Evolutionary conservation across 2,888 invertebrate genomes (phyloP).

Genomic region (Drosophila macrospina): DNA sequence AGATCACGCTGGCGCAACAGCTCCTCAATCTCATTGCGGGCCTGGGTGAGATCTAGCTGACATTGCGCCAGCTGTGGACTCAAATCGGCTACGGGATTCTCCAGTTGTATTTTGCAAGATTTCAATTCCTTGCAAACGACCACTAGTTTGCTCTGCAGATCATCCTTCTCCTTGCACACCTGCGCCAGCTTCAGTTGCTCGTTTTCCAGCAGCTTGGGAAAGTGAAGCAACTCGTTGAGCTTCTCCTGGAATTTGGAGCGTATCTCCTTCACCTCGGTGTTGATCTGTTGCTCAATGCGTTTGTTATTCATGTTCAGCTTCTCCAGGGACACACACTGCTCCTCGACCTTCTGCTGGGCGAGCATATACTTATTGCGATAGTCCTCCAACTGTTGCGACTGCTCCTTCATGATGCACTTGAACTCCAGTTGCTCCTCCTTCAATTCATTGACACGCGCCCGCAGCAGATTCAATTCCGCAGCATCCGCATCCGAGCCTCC

Average conservation of each 20-base stretch:
- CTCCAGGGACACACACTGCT: conserved; percentile 82
- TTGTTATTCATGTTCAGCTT: conserved; percentile 84
- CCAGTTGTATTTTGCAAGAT: conserved; percentile 64
- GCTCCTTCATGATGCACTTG: conserved; percentile 84
- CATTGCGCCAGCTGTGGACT: conserved; percentile 74
- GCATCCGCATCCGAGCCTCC: conserved; percentile 67
- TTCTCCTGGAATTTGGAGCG: conserved; percentile 85
- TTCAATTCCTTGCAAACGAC: conserved; percentile 84
- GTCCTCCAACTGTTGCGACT: conserved; percentile 83
- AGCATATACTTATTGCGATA: conserved; percentile 84
- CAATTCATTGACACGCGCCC: conserved; percentile 79
- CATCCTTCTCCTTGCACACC: conserved; percentile 81
- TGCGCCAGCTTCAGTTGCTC: conserved; percentile 82
- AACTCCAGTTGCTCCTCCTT: conserved; percentile 84
- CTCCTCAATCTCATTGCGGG: conserved; percentile 76
- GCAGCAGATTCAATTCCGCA: conserved; percentile 76
- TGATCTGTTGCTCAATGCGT: conserved; percentile 84
- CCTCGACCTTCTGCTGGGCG: conserved; percentile 84
- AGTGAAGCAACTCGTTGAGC: conserved; percentile 83
- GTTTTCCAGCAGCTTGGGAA: conserved; percentile 84
- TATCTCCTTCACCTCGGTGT: conserved; percentile 83
- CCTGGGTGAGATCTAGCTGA: conserved; percentile 73
- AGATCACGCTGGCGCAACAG: conserved; percentile 78
- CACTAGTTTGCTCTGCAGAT: conserved; percentile 81
- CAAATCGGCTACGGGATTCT: conserved; percentile 64